Percentiles rank a stretch among this genome's conserved stretches.
phyloP scores from a whole-genome alignment of 2,113 vertebrate genomes.

The Centrocercus urophasianus region DNA sequence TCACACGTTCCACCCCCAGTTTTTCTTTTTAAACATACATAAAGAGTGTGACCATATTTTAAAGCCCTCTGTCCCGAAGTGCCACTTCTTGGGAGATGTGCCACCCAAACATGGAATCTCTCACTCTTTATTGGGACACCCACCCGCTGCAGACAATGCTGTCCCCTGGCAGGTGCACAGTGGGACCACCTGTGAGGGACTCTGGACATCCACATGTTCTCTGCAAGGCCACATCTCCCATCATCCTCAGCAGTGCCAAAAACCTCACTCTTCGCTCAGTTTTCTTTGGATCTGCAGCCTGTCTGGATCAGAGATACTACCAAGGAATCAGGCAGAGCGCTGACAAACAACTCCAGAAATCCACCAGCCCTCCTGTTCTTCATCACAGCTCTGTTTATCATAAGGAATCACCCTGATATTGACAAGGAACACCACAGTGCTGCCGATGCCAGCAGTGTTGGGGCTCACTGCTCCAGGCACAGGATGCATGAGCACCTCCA shows the following conservation, averaged over 20 bases:
- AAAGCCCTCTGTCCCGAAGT: not conserved
- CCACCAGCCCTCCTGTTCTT: not conserved
- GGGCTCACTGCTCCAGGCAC: accelerated
- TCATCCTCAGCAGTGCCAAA: no score
- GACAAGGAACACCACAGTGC: no score
- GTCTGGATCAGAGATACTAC: no score
- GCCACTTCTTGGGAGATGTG: not conserved
- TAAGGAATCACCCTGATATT: no score
- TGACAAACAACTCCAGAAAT: not conserved
- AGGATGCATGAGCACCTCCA: not conserved
- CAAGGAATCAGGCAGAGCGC: not conserved
- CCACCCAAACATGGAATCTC: not conserved
- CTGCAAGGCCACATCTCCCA: not conserved
- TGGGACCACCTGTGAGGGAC: no score
- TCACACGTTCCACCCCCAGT: not conserved
- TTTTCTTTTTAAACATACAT: not conserved
- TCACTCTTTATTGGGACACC: not conserved
- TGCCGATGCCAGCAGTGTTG: accelerated
- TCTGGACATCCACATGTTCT: no score
- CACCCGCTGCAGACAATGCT: accelerated
- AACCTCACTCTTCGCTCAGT: accelerated
- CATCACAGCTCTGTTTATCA: not conserved
- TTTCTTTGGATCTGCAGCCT: not conserved
- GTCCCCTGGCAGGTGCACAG: no score
- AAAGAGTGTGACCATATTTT: not conserved